phyloP scores from a whole-genome alignment of 2,113 vertebrate genomes.

The Hydropotes inermis region DNA sequence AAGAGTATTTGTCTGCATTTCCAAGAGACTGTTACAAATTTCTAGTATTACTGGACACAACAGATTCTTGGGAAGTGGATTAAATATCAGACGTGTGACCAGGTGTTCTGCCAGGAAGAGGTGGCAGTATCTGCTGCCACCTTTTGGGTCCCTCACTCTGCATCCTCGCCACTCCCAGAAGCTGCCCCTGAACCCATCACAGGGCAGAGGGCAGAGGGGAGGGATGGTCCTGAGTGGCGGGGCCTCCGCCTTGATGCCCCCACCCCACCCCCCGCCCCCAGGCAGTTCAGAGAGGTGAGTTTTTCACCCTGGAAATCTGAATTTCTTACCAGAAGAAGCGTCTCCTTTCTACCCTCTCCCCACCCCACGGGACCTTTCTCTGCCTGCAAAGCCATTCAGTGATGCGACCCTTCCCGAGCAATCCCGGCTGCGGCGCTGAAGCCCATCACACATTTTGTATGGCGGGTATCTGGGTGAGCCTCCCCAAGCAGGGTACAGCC shows the following conservation, averaged over 20 bases:
- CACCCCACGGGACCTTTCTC: fast-evolving
- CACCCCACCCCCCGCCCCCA: not conserved
- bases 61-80: not conserved
- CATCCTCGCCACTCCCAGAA: not conserved
- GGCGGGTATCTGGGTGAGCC: not conserved
- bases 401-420: fast-evolving
- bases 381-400: not conserved
- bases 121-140: too few species aligned
- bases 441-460: not conserved
- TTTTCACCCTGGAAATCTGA: not conserved
- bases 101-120: not conserved
- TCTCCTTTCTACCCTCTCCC: not conserved
- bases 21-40: not conserved
- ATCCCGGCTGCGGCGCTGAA: not conserved
- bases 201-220: not conserved
- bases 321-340: not conserved
- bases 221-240: not conserved
- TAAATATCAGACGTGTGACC: fast-evolving
- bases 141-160: not conserved
- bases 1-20: not conserved
- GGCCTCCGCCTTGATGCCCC: not conserved
- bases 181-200: not conserved
- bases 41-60: not conserved
- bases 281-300: not conserved
- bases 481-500: not conserved